phyloP scores from a whole-genome alignment of 2,797 vertebrate species.

The Bovichtus variegatus region DNA sequence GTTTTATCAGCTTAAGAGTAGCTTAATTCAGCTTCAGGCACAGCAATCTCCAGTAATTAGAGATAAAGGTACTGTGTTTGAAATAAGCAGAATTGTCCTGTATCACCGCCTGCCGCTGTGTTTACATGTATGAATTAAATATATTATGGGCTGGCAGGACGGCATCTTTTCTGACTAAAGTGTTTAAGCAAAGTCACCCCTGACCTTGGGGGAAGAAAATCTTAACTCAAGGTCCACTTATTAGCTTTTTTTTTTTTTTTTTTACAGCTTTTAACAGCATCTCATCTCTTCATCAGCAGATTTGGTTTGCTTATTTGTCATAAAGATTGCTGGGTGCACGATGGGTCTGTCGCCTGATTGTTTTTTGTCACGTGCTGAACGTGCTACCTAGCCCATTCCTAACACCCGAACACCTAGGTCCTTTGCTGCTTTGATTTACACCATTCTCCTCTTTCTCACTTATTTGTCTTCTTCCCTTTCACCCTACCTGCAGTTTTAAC shows the following conservation, averaged over 20 bases:
- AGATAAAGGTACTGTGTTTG: conserved; percentile 21
- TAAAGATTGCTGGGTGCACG: background rate
- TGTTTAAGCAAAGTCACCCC: background rate
- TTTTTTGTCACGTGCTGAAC: conserved; percentile 3
- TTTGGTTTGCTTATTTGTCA: conserved; percentile 16
- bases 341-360: background rate
- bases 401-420: conserved; percentile 17
- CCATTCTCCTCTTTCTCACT: conserved; percentile 11
- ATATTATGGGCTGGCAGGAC: background rate
- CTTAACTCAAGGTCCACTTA: background rate
- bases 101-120: background rate
- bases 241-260: too few relatives aligned
- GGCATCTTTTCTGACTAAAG: background rate
- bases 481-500: conserved; percentile 15
- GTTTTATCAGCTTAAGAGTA: conserved; percentile 24
- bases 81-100: conserved; percentile 16
- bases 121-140: conserved; percentile 13
- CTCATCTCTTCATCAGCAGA: background rate
- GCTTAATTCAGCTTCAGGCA: conserved; percentile 18
- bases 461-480: conserved; percentile 26
- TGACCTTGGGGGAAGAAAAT: too few relatives aligned
- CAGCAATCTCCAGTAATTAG: conserved; percentile 30
- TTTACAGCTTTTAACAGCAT: background rate
- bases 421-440: conserved; percentile 19
- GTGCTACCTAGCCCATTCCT: background rate